Conservation (phyloP, 1,140 invertebrate species). For the Rhopalosiphum padi region DNA sequence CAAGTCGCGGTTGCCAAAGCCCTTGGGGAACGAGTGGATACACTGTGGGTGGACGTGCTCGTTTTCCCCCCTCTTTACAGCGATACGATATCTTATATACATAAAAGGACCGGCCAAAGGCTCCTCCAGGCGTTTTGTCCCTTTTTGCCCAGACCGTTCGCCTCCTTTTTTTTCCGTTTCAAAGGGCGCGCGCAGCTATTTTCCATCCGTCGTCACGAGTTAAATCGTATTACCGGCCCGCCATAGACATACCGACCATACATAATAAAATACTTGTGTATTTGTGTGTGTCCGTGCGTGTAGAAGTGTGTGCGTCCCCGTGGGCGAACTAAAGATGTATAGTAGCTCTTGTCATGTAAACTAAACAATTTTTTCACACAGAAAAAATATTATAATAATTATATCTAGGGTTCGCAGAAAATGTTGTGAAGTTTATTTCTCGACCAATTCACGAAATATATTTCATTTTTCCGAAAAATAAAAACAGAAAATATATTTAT, state of each 20-base stretch:
- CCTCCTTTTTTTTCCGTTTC: conserved; percentile 4
- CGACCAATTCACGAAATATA: background rate
- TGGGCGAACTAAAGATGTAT: background rate
- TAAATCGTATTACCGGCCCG: conserved; percentile 44
- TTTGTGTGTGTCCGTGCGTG: background rate
- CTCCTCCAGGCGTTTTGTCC: conserved; percentile 46
- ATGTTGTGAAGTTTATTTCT: background rate
- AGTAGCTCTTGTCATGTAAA: background rate
- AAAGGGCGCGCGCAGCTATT: conserved; percentile 12
- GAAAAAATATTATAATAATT: background rate
- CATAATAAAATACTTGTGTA: conserved; percentile 17
- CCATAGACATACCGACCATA: background rate
- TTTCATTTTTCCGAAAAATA: background rate
- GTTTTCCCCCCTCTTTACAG: background rate
- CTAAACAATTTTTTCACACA: background rate
- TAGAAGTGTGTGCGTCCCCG: background rate
- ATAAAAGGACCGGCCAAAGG: conserved; percentile 41
- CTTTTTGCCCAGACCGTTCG: background rate
- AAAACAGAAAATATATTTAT: background rate
- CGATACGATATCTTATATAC: conserved; percentile 30
- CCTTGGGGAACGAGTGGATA: background rate
- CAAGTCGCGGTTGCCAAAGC: conserved; percentile 34
- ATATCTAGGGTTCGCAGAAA: background rate
- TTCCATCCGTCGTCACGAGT: conserved; percentile 26
- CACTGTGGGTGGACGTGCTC: background rate